Conservation (phyloP, 2,113 vertebrate genomes). For the Plectropomus leopardus region DNA sequence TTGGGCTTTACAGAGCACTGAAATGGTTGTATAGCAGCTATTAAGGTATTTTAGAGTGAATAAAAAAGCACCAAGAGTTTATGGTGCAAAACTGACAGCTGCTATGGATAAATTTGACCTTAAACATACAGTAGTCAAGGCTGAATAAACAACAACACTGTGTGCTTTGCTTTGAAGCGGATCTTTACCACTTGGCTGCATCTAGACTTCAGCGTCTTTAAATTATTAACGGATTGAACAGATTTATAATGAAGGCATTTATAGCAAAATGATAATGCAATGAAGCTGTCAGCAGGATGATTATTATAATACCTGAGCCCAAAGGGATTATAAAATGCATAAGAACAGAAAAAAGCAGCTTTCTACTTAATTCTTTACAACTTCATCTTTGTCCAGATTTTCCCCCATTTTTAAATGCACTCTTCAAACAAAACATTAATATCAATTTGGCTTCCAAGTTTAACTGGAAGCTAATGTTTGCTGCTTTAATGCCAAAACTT, state of each 20-base stretch:
- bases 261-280: conserved; percentile 46
- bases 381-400: conserved; percentile 8
- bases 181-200: conserved; percentile 18
- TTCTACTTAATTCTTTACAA: conserved; percentile 20
- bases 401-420: neutral
- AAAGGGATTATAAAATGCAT: conserved; percentile 42
- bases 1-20: conserved; percentile 32
- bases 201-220: conserved; percentile 1
- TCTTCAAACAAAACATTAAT: conserved; percentile 6
- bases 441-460: neutral
- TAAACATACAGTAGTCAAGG: conserved; percentile 23
- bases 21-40: conserved; percentile 25
- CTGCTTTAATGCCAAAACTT: neutral
- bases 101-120: conserved; percentile 41
- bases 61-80: conserved; percentile 36
- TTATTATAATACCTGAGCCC: conserved; percentile 46
- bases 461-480: neutral
- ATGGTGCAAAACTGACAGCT: conserved; percentile 25
- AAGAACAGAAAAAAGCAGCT: conserved; percentile 25
- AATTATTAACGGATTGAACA: conserved; percentile 25
- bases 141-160: conserved; percentile 31
- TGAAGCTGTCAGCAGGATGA: conserved; percentile 56
- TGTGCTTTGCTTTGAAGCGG: conserved; percentile 36
- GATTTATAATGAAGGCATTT: conserved; percentile 40
- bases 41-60: conserved; percentile 18